Percentiles rank a stretch among this genome's conserved stretches.
Conservation (phyloP, 2,797 vertebrate genomes). For the Falco berigora region DNA sequence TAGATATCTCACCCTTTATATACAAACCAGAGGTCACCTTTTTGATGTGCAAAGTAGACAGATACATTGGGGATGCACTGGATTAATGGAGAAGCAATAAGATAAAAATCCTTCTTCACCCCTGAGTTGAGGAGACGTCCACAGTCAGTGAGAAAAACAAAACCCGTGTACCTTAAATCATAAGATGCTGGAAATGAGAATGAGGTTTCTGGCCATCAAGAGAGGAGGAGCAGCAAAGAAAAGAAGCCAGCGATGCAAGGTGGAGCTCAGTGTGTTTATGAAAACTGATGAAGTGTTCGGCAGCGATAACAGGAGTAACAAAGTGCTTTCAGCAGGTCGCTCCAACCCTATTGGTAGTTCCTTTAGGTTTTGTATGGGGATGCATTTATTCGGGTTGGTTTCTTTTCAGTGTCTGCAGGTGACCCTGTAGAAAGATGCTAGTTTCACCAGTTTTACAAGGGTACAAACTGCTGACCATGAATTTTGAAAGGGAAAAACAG, state of each 20-base stretch:
- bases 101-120: not conserved
- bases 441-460: not conserved
- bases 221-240: not conserved
- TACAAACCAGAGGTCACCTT: not conserved
- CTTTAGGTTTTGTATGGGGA: not conserved
- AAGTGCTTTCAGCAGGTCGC: not conserved
- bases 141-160: not conserved
- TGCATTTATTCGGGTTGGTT: rapidly evolving
- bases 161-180: not conserved
- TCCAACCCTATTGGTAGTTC: not conserved
- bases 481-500: not conserved
- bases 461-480: no score
- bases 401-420: not conserved
- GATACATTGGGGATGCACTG: not conserved
- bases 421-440: not conserved
- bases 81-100: not conserved
- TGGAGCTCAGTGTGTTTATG: not conserved
- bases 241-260: not conserved
- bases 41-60: not conserved
- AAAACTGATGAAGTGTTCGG: not conserved
- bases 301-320: not conserved
- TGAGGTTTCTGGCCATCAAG: not conserved
- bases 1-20: not conserved
- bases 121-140: not conserved
- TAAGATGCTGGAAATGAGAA: not conserved